Evolutionary conservation across 2,113 vertebrate species (phyloP), one percentile per base, ranked within the genome.

Genomic region (Engraulis encrasicolus): DNA sequence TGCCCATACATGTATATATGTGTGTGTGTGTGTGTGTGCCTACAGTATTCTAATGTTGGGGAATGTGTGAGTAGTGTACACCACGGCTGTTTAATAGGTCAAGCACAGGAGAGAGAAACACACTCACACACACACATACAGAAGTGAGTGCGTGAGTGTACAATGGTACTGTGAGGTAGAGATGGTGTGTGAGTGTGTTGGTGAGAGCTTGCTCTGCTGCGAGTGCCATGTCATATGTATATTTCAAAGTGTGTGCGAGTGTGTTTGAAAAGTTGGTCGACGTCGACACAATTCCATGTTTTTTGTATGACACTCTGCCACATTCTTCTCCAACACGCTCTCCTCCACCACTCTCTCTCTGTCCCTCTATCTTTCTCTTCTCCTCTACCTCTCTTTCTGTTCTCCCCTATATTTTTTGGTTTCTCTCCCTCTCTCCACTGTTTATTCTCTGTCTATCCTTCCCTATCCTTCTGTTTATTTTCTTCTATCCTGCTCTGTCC

Each of bases 1-100:
- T 74, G 84, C n/a, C n/a, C n/a, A n/a, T n/a, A n/a, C n/a, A n/a
- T 88, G 80, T 78, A 54, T 82, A 11, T 19, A 31, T 50, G 27
- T 78, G 45, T 82, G 66, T 77, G 23, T 34, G 45, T 50, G 31
- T 37, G 20, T 19, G 81, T 27, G 80, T 17, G n/a, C n/a, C n/a
- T n/a, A n/a, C n/a, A n/a, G n/a, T n/a, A n/a, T n/a, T n/a, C n/a
- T n/a, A n/a, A n/a, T n/a, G n/a, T n/a, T n/a, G n/a, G n/a, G 58
- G 58, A 66, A 31, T n/a, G 58, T 66, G 15, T 27, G 11, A 66
- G 23, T 14, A 14, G 79, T 34, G n/a, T n/a, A n/a, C n/a, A n/a
- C n/a, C n/a, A n/a, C n/a, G n/a, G n/a, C n/a, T n/a, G n/a, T n/a
- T n/a, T n/a, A n/a, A n/a, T n/a, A n/a, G n/a, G n/a, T n/a, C n/a